phyloP scores from a whole-genome alignment of 1,140 invertebrate species.

The Danaus plexippus region DNA sequence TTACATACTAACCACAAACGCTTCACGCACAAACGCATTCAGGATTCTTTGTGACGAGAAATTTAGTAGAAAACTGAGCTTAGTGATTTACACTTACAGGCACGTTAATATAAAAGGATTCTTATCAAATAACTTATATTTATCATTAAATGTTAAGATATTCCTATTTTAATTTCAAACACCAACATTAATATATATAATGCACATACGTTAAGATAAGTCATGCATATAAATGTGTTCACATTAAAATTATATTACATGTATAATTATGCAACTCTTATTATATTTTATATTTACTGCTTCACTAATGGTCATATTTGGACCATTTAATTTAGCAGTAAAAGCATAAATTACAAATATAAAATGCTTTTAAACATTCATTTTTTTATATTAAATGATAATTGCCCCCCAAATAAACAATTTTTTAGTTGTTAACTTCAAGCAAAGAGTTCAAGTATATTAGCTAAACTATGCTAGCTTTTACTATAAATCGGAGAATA shows the following conservation, averaged over 20 bases:
- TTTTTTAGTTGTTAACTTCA: no score
- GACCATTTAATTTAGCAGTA: neutral
- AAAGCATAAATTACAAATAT: constrained; percentile 3
- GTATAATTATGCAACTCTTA: constrained; percentile 6
- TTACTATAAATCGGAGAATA: constrained; percentile 59
- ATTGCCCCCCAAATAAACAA: neutral
- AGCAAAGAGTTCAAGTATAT: no score
- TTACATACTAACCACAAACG: constrained; percentile 9
- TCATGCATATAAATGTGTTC: neutral
- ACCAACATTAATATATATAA: constrained; percentile 9
- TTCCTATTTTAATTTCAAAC: constrained; percentile 9
- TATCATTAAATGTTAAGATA: constrained; percentile 9
- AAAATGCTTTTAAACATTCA: constrained; percentile 2
- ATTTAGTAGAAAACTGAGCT: constrained; percentile 15
- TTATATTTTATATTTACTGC: neutral
- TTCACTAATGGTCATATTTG: no score
- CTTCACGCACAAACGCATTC: neutral
- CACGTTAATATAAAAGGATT: constrained; percentile 23
- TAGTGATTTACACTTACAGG: constrained; percentile 17
- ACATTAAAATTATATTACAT: constrained; percentile 4
- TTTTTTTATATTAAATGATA: constrained; percentile 4
- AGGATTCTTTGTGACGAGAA: constrained; percentile 21
- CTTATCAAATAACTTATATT: constrained; percentile 6
- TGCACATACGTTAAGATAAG: neutral
- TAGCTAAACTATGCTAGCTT: constrained; percentile 63